Base-by-base conservation (phyloP, 1,140 invertebrate genomes). In the Trichonephila clavipes region DNA sequence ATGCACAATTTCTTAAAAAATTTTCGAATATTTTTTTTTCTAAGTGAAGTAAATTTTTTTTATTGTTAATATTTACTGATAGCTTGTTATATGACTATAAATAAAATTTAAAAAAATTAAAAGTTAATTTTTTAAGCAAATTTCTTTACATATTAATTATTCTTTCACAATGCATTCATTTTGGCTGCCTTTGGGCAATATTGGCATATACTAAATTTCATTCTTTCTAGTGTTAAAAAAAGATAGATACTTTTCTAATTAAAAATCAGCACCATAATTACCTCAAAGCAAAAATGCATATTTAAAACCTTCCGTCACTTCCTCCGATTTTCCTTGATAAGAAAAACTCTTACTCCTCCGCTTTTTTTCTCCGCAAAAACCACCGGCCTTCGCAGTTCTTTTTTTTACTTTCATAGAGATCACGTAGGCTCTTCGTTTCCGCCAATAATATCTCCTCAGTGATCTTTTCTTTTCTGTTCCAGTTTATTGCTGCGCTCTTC, bases 381-480 rank as follows among this genome's bases (percentile, higher is more conserved):
- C 72, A 77, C 28, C 28, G 72, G 72, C 28, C 28, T 28, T 28
- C 4, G 10, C 10, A n/a, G 4, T 69, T 40, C 34, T 34, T 40
- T 19, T 69, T 28, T 19, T 77, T 28, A 34, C 24, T 77, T 24
- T 77, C 18, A 28, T 34, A 18, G 14, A 34, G 72, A 77, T 77
- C 72, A 77, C 72, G 72, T 77, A 77, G 72, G 72, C 28, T 77
- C 72, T 40, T 77, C 72, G 28, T 34, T 77, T 77, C 72, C 72
- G 72, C 72, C 72, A 77, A 77, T 51, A 51, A 51, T 77, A 77
- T 77, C 72, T 77, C 5, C 28, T 40, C 34, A 16, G 72, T 28
- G 28, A 77, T 77, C 72, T 40, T 77, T 77, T 34, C 72, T 77
- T 77, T 77, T 77, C 72, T 40, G 28, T 12, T 18, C 28, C 28